Conservation (phyloP, 1,140 invertebrate genomes). For the Fopius arisanus region DNA sequence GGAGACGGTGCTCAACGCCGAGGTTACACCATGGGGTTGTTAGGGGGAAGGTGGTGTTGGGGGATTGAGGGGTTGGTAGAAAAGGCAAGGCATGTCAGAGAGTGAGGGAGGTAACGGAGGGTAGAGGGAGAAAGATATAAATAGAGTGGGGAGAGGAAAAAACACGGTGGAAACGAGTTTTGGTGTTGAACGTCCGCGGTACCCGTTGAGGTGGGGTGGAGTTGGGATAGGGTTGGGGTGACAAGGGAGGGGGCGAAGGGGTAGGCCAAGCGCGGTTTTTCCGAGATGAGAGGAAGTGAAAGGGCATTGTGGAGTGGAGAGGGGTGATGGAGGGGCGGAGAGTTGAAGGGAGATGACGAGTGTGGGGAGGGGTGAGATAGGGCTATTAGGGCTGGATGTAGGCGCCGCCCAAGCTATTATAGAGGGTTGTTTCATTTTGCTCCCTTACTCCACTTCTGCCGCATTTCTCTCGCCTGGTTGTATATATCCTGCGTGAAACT, state of each 20-base stretch:
- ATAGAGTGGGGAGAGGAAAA: constrained; percentile 18
- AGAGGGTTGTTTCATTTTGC: constrained; percentile 28
- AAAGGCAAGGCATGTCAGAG: constrained; percentile 28
- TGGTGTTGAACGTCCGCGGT: constrained; percentile 23
- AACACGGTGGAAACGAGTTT: constrained; percentile 24
- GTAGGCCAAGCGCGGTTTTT: constrained; percentile 14
- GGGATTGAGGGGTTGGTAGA: too few relatives aligned
- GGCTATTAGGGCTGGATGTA: constrained; percentile 61
- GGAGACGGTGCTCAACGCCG: constrained; percentile 23
- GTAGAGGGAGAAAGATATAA: constrained; percentile 9
- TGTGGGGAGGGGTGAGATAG: constrained; percentile 52
- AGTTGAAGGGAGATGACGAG: constrained; percentile 22
- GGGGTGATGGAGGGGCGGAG: neutral
- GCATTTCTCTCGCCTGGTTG: neutral
- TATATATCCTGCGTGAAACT: constrained; percentile 4
- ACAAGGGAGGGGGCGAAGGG: constrained; percentile 31
- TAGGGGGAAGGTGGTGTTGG: constrained; percentile 19
- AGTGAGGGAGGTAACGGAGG: constrained; percentile 1
- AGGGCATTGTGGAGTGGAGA: neutral
- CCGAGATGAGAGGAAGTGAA: constrained; percentile 12
- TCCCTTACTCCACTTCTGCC: constrained; percentile 9
- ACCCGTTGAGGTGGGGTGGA: constrained; percentile 59
- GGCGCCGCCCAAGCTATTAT: constrained; percentile 35
- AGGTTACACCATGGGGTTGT: neutral
- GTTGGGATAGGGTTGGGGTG: too few relatives aligned